Evolutionary conservation across 2,113 vertebrate species (phyloP), one percentile per base, ranked within the genome.

Genomic region (Neogobius melanostomus): DNA sequence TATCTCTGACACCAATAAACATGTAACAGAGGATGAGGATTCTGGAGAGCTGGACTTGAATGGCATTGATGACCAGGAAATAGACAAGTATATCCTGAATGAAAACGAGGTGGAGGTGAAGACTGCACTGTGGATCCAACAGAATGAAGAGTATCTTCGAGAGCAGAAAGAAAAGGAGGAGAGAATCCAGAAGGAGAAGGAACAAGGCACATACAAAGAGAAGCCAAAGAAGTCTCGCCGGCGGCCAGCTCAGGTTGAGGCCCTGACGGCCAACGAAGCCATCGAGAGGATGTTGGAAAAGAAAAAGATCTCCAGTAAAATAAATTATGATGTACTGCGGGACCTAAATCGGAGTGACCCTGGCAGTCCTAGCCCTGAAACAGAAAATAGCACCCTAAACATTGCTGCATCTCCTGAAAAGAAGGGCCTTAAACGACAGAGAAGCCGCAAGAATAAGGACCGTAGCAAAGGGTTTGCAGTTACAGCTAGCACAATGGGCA

Each of bases 301-400:
- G 92, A 99, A 99, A 91, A 96, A 94, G 87, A 98, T 99, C 87
- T 99, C 97, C 12, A 98, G 95, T 91, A 99, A 99, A 91, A 99
- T 99, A 87, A 97, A 99, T 92, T 99, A 99, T 63, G 96, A 97
- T 7, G 98, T 98, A 67, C 93, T 99, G 62, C 92, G 93, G 17
- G 96, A 94, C 90, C 95, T 99, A 72, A 94, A 98, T 89, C 93
- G 92, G 45, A 68, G 76, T 16, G 76, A 65, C 12, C 68, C 71
- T 45, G 67, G 69, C 67, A 83, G 85, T 84, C 36, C 66, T 3
- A 0, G 78, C 21, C 87, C 93, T n/a, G 91, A 91, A 6, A 46
- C 66, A 3, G 86, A 68, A 93, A 93, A 91, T 94, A 85, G 83
- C 88, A 93, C 74, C 88, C 84, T n/a, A 81, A 85, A 11, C 92